These are phyloP conservation scores for Leptinotarsa haldemani DNA, from an alignment of 2,888 invertebrate species.

Conservation along the genomic window DNA sequence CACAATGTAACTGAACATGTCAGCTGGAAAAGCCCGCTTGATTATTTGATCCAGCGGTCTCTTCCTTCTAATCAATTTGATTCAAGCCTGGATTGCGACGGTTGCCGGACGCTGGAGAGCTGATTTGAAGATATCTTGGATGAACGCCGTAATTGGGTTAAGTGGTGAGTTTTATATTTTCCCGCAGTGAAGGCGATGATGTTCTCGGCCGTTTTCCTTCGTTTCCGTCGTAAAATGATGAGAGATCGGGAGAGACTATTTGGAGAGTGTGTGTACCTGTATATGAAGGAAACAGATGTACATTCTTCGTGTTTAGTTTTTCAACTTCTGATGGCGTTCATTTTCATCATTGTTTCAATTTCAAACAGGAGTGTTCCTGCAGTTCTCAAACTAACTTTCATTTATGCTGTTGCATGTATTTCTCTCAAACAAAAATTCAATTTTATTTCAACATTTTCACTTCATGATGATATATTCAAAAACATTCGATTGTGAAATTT, in stretches of 20 bases:
- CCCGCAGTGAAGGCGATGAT: background rate
- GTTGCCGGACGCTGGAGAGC: constrained; percentile 10
- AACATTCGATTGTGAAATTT: too few relatives aligned
- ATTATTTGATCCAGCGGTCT: constrained; percentile 29
- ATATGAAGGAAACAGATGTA: background rate
- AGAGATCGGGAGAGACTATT: background rate
- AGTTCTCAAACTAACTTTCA: too few relatives aligned
- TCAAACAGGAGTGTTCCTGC: too few relatives aligned
- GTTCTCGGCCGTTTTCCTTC: background rate
- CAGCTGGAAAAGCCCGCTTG: constrained; percentile 33
- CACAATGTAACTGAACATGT: constrained; percentile 20
- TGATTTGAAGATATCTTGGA: constrained; percentile 20
- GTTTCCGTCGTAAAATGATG: constrained; percentile 12
- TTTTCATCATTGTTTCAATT: background rate
- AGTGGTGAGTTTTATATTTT: constrained; percentile 18
- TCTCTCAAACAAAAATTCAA: too few relatives aligned
- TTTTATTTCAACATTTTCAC: too few relatives aligned
- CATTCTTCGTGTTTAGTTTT: background rate
- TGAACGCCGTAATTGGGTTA: constrained; percentile 12
- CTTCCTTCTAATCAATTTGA: constrained; percentile 27
- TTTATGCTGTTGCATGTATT: too few relatives aligned
- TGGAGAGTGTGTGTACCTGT: background rate
- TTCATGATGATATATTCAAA: too few relatives aligned
- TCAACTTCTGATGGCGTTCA: background rate
- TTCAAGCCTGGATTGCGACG: constrained; percentile 19